These are phyloP conservation scores for Circaetus cinerascens DNA, from an alignment of 2,113 vertebrate genomes.

Conservation along the genomic window DNA sequence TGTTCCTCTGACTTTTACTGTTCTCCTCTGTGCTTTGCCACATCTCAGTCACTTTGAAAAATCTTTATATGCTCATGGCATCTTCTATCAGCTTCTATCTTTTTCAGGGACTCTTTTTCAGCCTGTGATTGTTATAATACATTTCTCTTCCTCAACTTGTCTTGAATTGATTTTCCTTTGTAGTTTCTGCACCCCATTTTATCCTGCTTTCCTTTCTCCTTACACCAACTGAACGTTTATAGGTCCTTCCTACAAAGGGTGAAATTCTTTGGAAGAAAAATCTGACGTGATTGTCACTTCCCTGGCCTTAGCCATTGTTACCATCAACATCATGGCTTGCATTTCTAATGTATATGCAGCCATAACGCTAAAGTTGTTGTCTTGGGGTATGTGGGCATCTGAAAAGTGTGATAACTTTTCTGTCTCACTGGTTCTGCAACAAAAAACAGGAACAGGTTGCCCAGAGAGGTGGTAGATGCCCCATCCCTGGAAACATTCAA, in stretches of 20 bases:
- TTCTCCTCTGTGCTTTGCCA: not conserved
- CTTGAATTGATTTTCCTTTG: not conserved
- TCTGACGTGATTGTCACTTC: not conserved
- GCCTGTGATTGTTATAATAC: not conserved
- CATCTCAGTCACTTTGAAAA: not conserved
- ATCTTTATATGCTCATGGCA: not conserved
- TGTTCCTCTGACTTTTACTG: not conserved
- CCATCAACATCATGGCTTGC: not conserved
- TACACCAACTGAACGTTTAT: not conserved
- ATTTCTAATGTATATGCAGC: not conserved
- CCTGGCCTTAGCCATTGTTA: not conserved
- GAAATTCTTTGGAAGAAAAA: not conserved
- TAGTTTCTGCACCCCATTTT: not conserved
- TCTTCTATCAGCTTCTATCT: not conserved
- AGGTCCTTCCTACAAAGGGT: not conserved
- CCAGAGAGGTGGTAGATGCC: not conserved
- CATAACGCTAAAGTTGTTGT: not conserved
- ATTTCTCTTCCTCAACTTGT: not conserved
- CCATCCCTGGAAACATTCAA: not conserved
- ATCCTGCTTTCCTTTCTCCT: not conserved
- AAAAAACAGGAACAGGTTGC: not conserved
- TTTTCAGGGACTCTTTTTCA: not conserved
- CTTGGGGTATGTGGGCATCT: not conserved
- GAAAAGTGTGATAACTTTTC: not conserved
- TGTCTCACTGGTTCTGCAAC: not conserved